phyloP scores from a whole-genome alignment of 1,140 invertebrate genomes.

The Drosophila burlai region DNA sequence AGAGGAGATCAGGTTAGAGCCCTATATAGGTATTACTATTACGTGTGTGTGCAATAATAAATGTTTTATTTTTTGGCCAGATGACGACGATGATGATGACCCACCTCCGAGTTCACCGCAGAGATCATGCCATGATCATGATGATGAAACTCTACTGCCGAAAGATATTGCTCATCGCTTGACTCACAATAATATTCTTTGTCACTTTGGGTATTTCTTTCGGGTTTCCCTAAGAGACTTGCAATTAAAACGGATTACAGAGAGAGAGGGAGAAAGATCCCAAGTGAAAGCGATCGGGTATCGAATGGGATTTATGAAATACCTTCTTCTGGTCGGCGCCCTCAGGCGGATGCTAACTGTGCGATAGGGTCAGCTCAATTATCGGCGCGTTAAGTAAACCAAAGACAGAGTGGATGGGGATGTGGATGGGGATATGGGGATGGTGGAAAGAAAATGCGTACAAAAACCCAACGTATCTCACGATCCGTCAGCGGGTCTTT shows the following conservation, averaged over 20 bases:
- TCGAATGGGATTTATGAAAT: conserved; percentile 6
- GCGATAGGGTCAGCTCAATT: conserved; percentile 47
- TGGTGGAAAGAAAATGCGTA: conserved; percentile 33
- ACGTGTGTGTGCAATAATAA: conserved; percentile 9
- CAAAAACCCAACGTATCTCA: conserved; percentile 25
- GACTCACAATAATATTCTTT: conserved; percentile 40
- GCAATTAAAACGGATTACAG: conserved; percentile 44
- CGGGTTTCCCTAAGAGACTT: conserved; percentile 1
- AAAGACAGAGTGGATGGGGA: conserved; percentile 18
- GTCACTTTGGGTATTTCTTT: conserved; percentile 6
- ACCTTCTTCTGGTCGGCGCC: neutral
- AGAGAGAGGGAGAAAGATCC: neutral
- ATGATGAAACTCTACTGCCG: conserved; percentile 18
- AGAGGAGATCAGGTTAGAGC: conserved; percentile 17
- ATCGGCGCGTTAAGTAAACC: conserved; percentile 39
- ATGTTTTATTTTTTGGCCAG: conserved; percentile 18
- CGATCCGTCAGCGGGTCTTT: conserved; percentile 33
- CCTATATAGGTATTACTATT: conserved; percentile 16
- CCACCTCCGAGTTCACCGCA: conserved; percentile 20
- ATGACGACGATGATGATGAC: conserved; percentile 17
- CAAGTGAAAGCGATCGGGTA: conserved; percentile 17
- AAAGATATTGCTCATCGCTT: conserved; percentile 34
- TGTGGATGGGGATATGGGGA: neutral
- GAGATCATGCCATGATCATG: conserved; percentile 13
- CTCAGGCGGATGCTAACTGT: conserved; percentile 43